These are phyloP conservation scores for Phrynosoma blainvillii DNA, from an alignment of 2,113 vertebrate species.

Conservation along the genomic window DNA sequence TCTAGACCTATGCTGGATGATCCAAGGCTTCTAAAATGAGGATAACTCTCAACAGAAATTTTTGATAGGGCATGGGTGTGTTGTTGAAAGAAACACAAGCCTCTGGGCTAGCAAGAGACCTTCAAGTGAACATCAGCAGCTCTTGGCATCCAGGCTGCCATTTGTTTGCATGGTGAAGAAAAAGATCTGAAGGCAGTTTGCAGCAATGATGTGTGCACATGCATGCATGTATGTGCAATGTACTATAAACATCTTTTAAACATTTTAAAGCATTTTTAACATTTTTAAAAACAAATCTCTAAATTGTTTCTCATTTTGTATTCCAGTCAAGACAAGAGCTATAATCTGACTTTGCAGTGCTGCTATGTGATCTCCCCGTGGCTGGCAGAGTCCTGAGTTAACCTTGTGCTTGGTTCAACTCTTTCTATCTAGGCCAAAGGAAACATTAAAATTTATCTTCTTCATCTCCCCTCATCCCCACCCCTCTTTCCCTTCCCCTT, in stretches of 20 bases:
- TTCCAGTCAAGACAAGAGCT: not conserved
- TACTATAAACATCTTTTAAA: not conserved
- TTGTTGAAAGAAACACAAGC: no score
- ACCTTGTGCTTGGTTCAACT: not conserved
- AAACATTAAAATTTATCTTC: not conserved
- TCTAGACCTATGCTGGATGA: no score
- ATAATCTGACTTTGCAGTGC: no score
- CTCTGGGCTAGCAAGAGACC: not conserved
- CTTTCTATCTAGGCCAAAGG: not conserved
- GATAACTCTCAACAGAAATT: no score
- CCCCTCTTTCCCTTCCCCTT: no score
- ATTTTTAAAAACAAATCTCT: no score
- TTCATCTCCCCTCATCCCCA: not conserved
- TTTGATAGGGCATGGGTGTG: no score
- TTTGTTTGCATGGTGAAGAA: not conserved
- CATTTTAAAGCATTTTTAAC: no score
- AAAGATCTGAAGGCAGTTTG: not conserved
- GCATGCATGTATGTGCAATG: no score
- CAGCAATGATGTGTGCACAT: not conserved
- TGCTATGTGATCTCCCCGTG: no score
- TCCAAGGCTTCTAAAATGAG: no score
- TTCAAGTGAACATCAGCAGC: not conserved
- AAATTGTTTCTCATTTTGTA: not conserved
- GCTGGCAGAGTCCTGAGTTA: not conserved
- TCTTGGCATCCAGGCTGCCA: not conserved